phyloP scores from a whole-genome alignment of 2,113 vertebrate genomes.

The Tachycineta bicolor region DNA sequence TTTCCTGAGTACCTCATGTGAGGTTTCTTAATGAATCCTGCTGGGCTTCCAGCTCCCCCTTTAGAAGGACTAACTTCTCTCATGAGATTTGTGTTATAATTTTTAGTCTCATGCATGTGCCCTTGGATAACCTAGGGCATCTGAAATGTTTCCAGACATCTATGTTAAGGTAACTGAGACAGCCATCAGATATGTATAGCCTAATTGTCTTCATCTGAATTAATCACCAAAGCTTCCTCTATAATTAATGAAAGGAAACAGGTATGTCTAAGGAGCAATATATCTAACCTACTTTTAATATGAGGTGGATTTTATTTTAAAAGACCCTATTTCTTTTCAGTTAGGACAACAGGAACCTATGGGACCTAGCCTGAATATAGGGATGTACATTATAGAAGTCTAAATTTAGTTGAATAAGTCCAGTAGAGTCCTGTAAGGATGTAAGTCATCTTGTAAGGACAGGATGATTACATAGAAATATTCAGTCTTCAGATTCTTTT shows the following conservation, averaged over 20 bases:
- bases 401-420: slow-evolving; percentile 1
- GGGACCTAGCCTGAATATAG: slow-evolving; percentile 48
- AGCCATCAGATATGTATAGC: not conserved
- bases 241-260: slow-evolving; percentile 1
- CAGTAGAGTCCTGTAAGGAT: not conserved
- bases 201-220: slow-evolving; percentile 12
- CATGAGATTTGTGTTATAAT: not conserved
- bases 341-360: not conserved
- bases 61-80: not conserved
- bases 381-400: not conserved
- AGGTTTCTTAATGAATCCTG: not conserved
- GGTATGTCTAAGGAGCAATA: not conserved
- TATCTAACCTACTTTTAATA: slow-evolving; percentile 11
- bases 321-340: not conserved
- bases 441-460: not conserved
- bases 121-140: not conserved
- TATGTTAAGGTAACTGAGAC: not conserved
- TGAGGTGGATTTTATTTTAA: slow-evolving; percentile 28
- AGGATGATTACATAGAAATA: not conserved
- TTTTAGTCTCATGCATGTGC: not conserved
- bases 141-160: not conserved
- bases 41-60: not conserved
- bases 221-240: not conserved
- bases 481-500: not conserved
- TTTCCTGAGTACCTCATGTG: not conserved